phyloP scores from a whole-genome alignment of 2,797 vertebrate species.

The Taeniopygia guttata region DNA sequence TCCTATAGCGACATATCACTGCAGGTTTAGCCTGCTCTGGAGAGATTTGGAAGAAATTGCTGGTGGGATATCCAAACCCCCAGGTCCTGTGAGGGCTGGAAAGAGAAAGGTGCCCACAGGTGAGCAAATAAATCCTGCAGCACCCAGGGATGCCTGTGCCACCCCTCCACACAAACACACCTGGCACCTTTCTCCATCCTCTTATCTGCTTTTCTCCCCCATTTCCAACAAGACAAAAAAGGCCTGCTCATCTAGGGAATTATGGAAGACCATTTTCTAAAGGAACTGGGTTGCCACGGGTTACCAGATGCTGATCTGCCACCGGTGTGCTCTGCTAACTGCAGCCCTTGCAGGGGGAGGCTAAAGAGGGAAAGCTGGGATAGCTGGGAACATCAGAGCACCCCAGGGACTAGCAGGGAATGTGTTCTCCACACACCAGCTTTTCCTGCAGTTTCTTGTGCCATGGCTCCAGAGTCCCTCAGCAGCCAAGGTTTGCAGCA shows the following conservation, averaged over 20 bases:
- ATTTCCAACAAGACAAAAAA: background rate
- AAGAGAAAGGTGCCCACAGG: background rate
- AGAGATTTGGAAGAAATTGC: background rate
- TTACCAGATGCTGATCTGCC: conserved; percentile 60
- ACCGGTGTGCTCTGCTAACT: conserved; percentile 19
- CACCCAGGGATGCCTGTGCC: accelerated
- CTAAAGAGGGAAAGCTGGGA: background rate
- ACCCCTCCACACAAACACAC: background rate
- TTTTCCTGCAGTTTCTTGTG: background rate
- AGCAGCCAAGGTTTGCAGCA: background rate
- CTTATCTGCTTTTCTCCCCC: background rate
- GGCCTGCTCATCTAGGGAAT: conserved; percentile 52
- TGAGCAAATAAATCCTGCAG: background rate
- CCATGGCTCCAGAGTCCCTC: background rate
- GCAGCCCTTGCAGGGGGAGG: conserved; percentile 6
- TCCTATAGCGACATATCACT: too few species aligned
- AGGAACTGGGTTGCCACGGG: conserved; percentile 62
- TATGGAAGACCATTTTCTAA: conserved; percentile 58
- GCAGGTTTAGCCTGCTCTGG: background rate
- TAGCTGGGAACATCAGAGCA: background rate
- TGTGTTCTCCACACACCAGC: background rate
- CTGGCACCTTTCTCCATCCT: background rate
- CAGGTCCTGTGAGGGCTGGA: background rate
- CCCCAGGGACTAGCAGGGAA: background rate
- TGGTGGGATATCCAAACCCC: background rate